A percentile compares a stretch with the other conserved stretches of the same genome.
Conservation (phyloP, 2,113 vertebrate genomes). For the Cairina moschata region DNA sequence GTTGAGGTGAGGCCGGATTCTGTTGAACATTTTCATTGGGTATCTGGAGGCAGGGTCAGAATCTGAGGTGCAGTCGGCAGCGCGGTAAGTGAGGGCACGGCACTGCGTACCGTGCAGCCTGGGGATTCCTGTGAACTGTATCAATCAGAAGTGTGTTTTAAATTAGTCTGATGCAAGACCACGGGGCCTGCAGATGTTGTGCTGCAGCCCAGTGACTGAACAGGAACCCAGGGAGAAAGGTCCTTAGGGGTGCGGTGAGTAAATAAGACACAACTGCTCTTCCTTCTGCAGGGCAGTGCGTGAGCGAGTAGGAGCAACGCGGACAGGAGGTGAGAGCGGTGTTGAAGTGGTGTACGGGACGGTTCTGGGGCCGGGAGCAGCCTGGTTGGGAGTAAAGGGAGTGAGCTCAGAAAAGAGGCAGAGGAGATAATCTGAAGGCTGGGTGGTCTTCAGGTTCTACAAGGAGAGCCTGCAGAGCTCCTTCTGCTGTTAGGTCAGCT, state of each 20-base stretch:
- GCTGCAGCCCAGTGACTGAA: not conserved
- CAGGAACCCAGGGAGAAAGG: not conserved
- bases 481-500: not conserved
- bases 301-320: not conserved
- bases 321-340: not conserved
- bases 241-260: not conserved
- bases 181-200: not conserved
- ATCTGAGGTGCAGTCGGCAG: not conserved
- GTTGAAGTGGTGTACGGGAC: accelerated
- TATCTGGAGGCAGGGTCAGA: not conserved
- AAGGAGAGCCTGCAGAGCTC: not conserved
- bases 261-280: not conserved
- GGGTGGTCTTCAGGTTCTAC: not conserved
- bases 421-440: not conserved
- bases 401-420: not conserved
- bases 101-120: not conserved
- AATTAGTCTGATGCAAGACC: not conserved
- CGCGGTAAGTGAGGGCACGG: not conserved
- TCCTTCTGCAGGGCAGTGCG: not conserved
- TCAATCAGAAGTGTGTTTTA: not conserved
- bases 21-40: not conserved
- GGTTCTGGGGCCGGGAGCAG: not conserved
- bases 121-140: not conserved
- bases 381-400: not conserved
- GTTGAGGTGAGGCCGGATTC: conserved; percentile 9